Percentiles rank a stretch among this genome's conserved stretches.
Conservation (phyloP, 2,888 invertebrate genomes). For the Petrolisthes manimaculis region DNA sequence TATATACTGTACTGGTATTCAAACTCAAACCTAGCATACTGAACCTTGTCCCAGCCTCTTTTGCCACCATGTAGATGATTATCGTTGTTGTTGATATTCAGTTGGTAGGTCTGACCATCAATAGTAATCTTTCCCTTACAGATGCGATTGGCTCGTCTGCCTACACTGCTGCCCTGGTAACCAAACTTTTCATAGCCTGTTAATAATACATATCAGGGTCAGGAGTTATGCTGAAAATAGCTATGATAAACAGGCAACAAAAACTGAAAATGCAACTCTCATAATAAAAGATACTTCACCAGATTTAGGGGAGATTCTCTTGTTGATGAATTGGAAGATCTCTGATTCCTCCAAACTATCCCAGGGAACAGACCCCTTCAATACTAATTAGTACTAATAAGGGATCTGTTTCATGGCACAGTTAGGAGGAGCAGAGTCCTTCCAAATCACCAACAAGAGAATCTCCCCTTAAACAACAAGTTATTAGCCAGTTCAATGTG, state of each 20-base stretch:
- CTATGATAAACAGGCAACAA: background rate
- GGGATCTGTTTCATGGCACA: no score
- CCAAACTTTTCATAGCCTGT: slow-evolving; percentile 38
- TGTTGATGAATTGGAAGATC: background rate
- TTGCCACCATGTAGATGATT: slow-evolving; percentile 87
- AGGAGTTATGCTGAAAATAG: no score
- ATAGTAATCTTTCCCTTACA: slow-evolving; percentile 79
- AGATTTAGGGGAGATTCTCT: background rate
- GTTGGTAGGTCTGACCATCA: slow-evolving; percentile 77
- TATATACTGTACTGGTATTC: background rate
- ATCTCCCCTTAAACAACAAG: no score
- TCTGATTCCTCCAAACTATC: no score
- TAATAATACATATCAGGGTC: no score
- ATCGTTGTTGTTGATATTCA: slow-evolving; percentile 80
- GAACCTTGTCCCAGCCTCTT: slow-evolving; percentile 82
- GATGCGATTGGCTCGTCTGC: slow-evolving; percentile 87
- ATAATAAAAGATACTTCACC: background rate
- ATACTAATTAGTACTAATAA: no score
- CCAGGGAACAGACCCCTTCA: no score
- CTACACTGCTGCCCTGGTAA: slow-evolving; percentile 90
- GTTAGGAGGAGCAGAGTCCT: background rate
- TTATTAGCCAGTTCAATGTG: background rate
- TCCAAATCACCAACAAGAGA: no score
- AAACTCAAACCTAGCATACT: background rate
- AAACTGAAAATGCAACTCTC: background rate